Evolutionary conservation across 2,113 vertebrate genomes (phyloP).

Genomic region (Dasyurus viverrinus): DNA sequence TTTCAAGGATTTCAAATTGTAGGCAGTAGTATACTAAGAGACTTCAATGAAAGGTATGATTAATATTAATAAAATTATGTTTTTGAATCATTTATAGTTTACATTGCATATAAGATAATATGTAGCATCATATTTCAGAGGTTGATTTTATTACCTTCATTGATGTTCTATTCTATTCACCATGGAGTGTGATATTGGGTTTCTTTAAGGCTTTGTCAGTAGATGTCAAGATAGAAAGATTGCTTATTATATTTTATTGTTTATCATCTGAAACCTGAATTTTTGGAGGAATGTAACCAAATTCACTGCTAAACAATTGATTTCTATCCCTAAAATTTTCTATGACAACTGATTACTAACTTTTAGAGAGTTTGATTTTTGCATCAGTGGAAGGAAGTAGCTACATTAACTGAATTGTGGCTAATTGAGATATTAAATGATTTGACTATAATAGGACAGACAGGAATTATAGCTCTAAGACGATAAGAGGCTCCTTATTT

Average conservation of each 20-base stretch:
- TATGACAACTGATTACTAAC: neutral
- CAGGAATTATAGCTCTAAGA: neutral
- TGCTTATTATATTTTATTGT: neutral
- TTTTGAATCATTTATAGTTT: neutral
- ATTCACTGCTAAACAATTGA: neutral
- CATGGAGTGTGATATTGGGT: neutral
- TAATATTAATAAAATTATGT: neutral
- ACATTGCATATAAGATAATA: neutral
- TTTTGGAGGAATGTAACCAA: neutral
- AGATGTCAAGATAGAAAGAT: neutral
- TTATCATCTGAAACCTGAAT: neutral
- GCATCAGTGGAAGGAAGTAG: neutral
- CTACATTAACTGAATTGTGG: neutral
- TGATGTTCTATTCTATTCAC: neutral
- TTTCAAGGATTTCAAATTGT: neutral
- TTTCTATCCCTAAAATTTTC: neutral
- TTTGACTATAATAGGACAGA: neutral
- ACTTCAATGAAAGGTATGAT: neutral
- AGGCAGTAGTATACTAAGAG: neutral
- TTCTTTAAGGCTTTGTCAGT: neutral
- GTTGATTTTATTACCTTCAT: neutral
- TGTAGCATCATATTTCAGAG: neutral
- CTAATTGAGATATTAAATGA: neutral
- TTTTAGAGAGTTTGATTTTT: neutral
- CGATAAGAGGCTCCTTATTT: neutral